These are phyloP conservation scores for Amiota communis DNA, from an alignment of 2,888 invertebrate species.

Conservation along the genomic window DNA sequence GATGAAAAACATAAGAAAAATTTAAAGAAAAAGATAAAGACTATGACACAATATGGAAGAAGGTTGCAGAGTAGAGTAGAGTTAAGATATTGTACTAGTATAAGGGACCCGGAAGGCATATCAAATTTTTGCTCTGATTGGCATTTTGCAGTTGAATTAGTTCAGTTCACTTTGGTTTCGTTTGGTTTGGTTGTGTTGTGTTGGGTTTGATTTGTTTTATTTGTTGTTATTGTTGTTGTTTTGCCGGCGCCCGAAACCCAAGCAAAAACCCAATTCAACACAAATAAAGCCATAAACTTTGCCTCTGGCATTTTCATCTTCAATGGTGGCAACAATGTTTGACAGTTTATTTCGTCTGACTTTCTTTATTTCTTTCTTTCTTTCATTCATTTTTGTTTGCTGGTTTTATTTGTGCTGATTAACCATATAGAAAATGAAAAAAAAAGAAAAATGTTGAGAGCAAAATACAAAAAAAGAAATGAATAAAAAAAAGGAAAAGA, in stretches of 20 bases:
- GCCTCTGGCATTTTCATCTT: too few relatives aligned
- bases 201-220: constrained; percentile 30
- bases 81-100: neutral
- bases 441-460: too few relatives aligned
- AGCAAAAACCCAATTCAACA: too few relatives aligned
- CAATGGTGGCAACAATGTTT: constrained; percentile 44
- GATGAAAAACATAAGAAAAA: neutral
- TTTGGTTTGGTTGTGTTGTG: too few relatives aligned
- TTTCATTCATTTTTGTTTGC: too few relatives aligned
- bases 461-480: too few relatives aligned
- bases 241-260: constrained; percentile 26
- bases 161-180: neutral
- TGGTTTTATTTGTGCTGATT: too few relatives aligned
- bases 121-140: constrained; percentile 54
- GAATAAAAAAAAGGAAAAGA: constrained; percentile 41
- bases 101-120: constrained; percentile 57
- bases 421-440: too few relatives aligned
- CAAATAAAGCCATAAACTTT: too few relatives aligned
- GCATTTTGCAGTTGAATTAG: too few relatives aligned
- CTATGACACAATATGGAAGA: too few relatives aligned
- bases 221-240: constrained; percentile 38
- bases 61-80: too few relatives aligned
- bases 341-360: constrained; percentile 40
- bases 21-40: constrained; percentile 12
- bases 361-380: constrained; percentile 33